These are phyloP conservation scores for Lacerta agilis DNA, from an alignment of 2,797 vertebrate species.

Conservation along the genomic window DNA sequence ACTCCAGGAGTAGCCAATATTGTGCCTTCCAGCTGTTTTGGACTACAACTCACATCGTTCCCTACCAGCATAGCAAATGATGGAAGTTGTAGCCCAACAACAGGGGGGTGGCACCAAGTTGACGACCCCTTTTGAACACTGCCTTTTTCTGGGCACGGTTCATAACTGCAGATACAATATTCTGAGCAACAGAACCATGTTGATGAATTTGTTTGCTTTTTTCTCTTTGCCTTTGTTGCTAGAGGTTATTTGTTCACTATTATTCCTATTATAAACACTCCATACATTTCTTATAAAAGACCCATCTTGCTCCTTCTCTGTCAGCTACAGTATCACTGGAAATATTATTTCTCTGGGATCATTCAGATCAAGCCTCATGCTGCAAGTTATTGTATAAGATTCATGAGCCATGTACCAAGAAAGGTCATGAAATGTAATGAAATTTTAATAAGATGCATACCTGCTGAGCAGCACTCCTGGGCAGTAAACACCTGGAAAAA, in stretches of 20 bases:
- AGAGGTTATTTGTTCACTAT: not conserved
- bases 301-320: not conserved
- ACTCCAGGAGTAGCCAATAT: no score
- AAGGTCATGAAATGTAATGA: conserved; percentile 55
- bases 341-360: conserved; percentile 46
- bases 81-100: no score
- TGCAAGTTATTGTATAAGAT: conserved; percentile 56
- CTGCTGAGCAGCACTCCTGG: conserved; percentile 3
- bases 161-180: not conserved
- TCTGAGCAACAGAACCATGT: not conserved
- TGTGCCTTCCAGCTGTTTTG: no score
- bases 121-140: not conserved
- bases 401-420: conserved; percentile 49
- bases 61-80: no score
- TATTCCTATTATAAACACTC: not conserved
- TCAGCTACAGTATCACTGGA: conserved; percentile 39
- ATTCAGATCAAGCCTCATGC: conserved; percentile 59
- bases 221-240: not conserved
- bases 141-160: not conserved
- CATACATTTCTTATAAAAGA: conserved; percentile 7
- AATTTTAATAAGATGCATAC: conserved; percentile 50
- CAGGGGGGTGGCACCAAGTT: no score
- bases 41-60: no score
- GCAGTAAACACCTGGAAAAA: not conserved
- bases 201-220: not conserved